Evolutionary conservation across 2,113 vertebrate genomes (phyloP), one percentile per base, ranked within the genome.

Genomic region (Scophthalmus maximus): DNA sequence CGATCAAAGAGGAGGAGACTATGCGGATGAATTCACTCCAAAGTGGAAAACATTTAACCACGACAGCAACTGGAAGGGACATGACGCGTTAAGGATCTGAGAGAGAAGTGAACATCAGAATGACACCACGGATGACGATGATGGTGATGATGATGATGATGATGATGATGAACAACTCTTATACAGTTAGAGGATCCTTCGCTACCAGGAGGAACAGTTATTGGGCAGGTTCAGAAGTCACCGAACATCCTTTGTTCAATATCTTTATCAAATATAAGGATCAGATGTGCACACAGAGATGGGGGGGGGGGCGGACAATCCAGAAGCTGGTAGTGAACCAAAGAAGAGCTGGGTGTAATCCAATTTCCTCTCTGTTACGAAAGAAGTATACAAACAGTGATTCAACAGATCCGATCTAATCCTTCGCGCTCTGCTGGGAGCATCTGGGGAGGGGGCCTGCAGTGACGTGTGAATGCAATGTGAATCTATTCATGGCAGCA

Each of bases 321-420:
- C n/a, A n/a, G n/a, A 38, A 29, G 17, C 26, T 9, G 2, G 14
- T 36, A 23, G 23, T 68, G 29, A 62, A 68, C 26, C 27, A 46
- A 15, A 53, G 22, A 38, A 14, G 23, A 27, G 5, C 55, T 27
- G n/a, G 27, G 6, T 51, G 7, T 47, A 1, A 38, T 63, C 52
- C 1, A 7, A 25, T 38, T 67, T 6, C 53, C 25, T 23, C 23
- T 63, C 32, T 60, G 51, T 60, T 44, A 29, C 22, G 22, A 70
- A 49, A 73, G 18, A 12, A 68, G 3, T 32, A 10, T 32, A 10
- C 68, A 78, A 76, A 73, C 38, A 47, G 23, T 69, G 34, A 70
- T 74, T 84, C 62, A 68, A 42, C 68, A 73, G 72, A 81, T 81
- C 49, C 60, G 40, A 59, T 71, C 3, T 78, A 78, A 83, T 84